Conservation (phyloP, 2,797 vertebrate species). For the Babyrousa celebensis region DNA sequence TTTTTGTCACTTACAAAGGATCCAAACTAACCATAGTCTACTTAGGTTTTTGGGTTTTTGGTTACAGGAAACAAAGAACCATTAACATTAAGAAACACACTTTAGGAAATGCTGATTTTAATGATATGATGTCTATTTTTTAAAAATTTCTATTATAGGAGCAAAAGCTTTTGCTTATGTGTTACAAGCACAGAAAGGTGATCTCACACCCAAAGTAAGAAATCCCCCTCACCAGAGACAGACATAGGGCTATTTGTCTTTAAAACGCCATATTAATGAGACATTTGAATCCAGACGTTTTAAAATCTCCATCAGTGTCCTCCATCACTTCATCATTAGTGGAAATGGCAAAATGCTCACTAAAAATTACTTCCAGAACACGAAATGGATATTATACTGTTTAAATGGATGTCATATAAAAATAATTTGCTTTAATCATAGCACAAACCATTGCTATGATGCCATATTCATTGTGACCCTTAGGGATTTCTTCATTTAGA, state of each 20-base stretch:
- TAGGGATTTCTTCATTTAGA: constrained; percentile 86
- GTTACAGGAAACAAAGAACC: background rate
- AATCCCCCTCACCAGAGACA: constrained; percentile 31
- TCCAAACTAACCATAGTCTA: background rate
- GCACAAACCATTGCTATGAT: constrained; percentile 79
- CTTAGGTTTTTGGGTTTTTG: background rate
- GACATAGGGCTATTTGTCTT: constrained; percentile 71
- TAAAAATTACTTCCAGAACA: constrained; percentile 87
- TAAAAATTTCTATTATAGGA: constrained; percentile 20
- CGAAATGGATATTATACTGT: constrained; percentile 81
- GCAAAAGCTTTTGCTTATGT: background rate
- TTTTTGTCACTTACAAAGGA: constrained; percentile 2
- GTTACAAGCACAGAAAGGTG: constrained; percentile 53
- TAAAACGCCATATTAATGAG: constrained; percentile 80
- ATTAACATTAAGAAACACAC: background rate
- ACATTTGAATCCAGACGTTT: constrained; percentile 87
- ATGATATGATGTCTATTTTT: constrained; percentile 3
- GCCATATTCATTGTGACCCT: constrained; percentile 83
- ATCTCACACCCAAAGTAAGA: constrained; percentile 21
- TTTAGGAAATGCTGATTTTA: constrained; percentile 61
- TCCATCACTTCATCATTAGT: constrained; percentile 87
- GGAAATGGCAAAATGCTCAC: constrained; percentile 84
- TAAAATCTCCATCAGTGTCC: constrained; percentile 84
- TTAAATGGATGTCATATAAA: constrained; percentile 89
- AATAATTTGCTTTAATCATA: constrained; percentile 89